These are phyloP conservation scores for Drosophila histrio DNA, from an alignment of 2,888 invertebrate genomes.

Conservation along the genomic window DNA sequence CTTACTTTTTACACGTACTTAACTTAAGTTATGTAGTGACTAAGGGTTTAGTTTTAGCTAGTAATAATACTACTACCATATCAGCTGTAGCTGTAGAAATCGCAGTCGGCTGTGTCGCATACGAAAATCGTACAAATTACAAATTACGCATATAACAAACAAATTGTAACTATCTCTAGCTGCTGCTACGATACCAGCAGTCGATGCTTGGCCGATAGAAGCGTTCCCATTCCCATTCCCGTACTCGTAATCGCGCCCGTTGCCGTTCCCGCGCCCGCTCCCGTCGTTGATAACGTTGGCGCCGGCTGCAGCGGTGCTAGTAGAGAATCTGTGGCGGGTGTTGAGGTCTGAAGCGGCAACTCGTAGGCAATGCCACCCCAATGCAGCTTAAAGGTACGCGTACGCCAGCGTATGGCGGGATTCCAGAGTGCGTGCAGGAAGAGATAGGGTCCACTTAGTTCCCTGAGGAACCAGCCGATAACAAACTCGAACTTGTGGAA, in stretches of 20 bases:
- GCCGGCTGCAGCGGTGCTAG: constrained; percentile 57
- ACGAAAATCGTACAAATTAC: constrained; percentile 31
- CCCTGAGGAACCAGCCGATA: constrained; percentile 97
- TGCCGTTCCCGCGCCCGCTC: not conserved
- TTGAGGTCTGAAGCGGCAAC: constrained; percentile 85
- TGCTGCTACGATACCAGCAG: constrained; percentile 72
- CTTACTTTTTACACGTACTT: constrained; percentile 42
- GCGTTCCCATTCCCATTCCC: constrained; percentile 18
- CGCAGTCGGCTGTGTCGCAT: constrained; percentile 50
- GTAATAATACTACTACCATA: constrained; percentile 66
- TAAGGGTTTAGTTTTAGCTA: constrained; percentile 69
- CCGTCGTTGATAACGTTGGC: constrained; percentile 52
- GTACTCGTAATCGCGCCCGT: not conserved
- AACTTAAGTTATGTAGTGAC: constrained; percentile 65
- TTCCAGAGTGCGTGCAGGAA: constrained; percentile 94
- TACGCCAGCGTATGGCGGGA: constrained; percentile 96
- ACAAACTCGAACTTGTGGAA: constrained; percentile 98
- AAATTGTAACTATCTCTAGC: constrained; percentile 53
- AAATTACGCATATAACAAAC: constrained; percentile 61
- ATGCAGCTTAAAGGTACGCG: constrained; percentile 93
- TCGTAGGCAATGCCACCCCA: constrained; percentile 98
- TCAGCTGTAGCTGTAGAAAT: constrained; percentile 19
- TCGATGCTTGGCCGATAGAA: constrained; percentile 44
- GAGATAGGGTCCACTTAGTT: constrained; percentile 94
- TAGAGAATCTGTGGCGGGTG: constrained; percentile 44